Evolutionary conservation across 2,888 invertebrate genomes (phyloP), one percentile per base, ranked within the genome.

Genomic region (Keiferia lycopersicella): DNA sequence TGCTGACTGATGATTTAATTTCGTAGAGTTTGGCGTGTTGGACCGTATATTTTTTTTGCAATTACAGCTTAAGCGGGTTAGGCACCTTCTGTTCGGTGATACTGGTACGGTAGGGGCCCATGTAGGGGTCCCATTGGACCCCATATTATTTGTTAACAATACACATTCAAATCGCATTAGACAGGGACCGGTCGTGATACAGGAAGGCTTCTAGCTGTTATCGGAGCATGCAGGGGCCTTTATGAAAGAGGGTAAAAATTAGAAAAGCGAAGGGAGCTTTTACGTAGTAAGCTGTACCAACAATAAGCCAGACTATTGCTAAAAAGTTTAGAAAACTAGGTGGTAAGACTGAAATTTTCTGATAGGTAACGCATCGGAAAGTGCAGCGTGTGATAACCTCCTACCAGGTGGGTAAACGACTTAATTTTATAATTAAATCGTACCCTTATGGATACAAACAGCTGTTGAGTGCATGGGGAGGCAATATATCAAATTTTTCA

Each of bases 31-130:
- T 26, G 20, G 8, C 7, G 22, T 41, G 39, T 59, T 41, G 39
- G 41, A 59, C 41, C 59, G n/a, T n/a, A n/a, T 41, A 59, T 59
- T 59, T 59, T 41, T 41, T 59, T 59, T 59, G 59, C 41, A 59
- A 59, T 41, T 59, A 59, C 20, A 41, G 20, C 22, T 20, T 59
- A 41, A 59, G 41, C 41, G 20, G 59, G 16, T 59, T 22, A 59
- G 22, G 38, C 59, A 41, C 59, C 59, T 59, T 58, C 14, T 12
- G 20, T 14, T 12, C 4, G 12, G 22, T 41, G 41, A 59, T 59
- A 59, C 59, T 20, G 26, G 22, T 16, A 48, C 26, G 0, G 4
- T 53, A 22, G 50, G 50, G 16, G n/a, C 8, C 20, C 11, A 12
- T 0, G 4, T 53, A 22, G 50, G 50, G 16, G n/a, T 16, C 20